phyloP scores from a whole-genome alignment of 2,797 vertebrate genomes.

The Acanthis flammea region DNA sequence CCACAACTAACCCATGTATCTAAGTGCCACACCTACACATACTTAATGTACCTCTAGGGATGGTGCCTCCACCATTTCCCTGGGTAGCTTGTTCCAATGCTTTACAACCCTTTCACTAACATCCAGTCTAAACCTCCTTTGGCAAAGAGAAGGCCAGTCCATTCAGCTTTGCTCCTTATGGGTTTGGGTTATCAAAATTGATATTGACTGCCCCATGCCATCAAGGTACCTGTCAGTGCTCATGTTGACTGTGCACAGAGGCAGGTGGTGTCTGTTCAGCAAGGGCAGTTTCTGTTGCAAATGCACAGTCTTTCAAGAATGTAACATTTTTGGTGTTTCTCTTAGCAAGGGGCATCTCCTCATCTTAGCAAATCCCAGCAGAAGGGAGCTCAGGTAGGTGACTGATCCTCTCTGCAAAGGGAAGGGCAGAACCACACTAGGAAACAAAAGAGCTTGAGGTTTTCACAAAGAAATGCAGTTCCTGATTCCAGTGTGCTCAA shows the following conservation, averaged over 20 bases:
- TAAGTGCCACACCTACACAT: not conserved
- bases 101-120: not conserved
- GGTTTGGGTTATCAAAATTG: not conserved
- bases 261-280: not conserved
- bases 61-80: not conserved
- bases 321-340: not conserved
- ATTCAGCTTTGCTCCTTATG: not conserved
- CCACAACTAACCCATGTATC: not conserved
- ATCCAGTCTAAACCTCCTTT: not conserved
- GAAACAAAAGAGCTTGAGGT: not conserved
- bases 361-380: not conserved
- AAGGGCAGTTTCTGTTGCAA: not conserved
- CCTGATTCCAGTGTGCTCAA: not conserved
- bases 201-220: not conserved
- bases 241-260: rapidly evolving
- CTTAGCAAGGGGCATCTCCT: not conserved
- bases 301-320: not conserved
- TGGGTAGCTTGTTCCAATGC: not conserved
- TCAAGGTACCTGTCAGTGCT: not conserved
- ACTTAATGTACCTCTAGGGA: not conserved
- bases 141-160: not conserved
- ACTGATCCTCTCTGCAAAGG: not conserved
- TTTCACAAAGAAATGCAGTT: not conserved
- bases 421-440: not conserved
- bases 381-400: not conserved